Base-by-base conservation (phyloP, 1,140 invertebrate genomes). In the Dinothrombium tinctorium region DNA sequence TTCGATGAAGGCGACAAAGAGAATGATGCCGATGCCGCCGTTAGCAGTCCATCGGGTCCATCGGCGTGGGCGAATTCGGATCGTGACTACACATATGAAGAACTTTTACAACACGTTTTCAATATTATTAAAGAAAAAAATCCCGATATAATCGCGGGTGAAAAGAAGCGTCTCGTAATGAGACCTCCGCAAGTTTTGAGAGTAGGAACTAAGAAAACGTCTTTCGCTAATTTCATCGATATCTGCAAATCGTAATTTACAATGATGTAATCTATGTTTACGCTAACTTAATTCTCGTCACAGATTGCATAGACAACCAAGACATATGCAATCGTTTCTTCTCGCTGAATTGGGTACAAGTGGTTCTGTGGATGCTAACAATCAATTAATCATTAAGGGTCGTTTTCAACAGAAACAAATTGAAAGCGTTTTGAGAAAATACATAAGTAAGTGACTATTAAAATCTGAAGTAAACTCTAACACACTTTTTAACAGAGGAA, bases 371-470 rank as follows among this genome's bases (percentile, higher is more conserved):
- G 67, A 72, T 58, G 69, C 65, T 50, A 96, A 94, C 57, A 90
- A 81, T 60, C 89, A 95, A 57, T 67, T 99, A 12, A 96, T 99
- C 53, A 96, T 99, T 50, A 98, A 98, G 64, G 94, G 94, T 43
- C 70, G 87, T 56, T 99, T 98, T 61, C 92, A 96, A 60, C 89
- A 96, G 58, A 99, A 98, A 69, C 92, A 99, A 63, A 98, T 99
- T 59, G 94, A 99, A 66, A 96, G 90, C 65, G 92, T 99, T 11
- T 69, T 99, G 47, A 74, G 90, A 62, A 70, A 77, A 66, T 71
- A 96, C 59, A 95, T 94, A 28, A 53, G 44, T 48, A 19, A 37
- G 39, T 44, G 11, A 29, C 36, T 40, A n/a, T n/a, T n/a, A n/a
- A n/a, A n/a, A n/a, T n/a, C n/a, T n/a, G n/a, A n/a, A n/a, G n/a